phyloP scores from a whole-genome alignment of 2,113 vertebrate species.

The Meriones unguiculatus region DNA sequence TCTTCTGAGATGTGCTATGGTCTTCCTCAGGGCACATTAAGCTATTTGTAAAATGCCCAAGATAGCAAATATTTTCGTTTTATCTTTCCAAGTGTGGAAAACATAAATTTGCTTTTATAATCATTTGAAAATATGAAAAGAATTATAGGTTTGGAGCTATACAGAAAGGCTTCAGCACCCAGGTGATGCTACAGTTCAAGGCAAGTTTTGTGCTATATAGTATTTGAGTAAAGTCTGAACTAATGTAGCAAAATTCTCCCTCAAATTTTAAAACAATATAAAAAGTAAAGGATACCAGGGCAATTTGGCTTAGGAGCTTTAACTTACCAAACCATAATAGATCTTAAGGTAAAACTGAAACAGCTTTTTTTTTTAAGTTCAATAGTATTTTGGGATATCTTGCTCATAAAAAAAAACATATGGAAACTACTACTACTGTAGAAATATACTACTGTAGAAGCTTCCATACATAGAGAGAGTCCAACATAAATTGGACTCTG shows the following conservation, averaged over 20 bases:
- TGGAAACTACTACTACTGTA: not conserved
- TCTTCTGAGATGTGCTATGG: not conserved
- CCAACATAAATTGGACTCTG: not conserved
- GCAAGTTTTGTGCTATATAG: not conserved
- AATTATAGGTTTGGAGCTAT: not conserved
- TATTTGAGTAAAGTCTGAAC: not conserved
- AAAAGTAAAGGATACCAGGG: not conserved
- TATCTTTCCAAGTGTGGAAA: not conserved
- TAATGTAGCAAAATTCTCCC: not conserved
- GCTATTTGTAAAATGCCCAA: conserved; percentile 19
- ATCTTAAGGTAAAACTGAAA: not conserved
- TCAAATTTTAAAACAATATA: not conserved
- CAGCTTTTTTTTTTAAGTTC: not conserved
- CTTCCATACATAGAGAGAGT: not conserved
- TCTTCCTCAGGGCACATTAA: not conserved
- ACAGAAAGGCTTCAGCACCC: not conserved
- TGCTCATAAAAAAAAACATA: not conserved
- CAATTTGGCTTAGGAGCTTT: not conserved
- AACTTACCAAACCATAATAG: not conserved
- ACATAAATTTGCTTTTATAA: not conserved
- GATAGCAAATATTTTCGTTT: not conserved
- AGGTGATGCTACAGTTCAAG: not conserved
- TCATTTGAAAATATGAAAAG: not conserved
- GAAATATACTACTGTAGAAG: not conserved
- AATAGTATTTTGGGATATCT: not conserved